Evolutionary conservation across 2,113 vertebrate species (phyloP), one percentile per base, ranked within the genome.

Genomic region (Pleuronectes platessa): DNA sequence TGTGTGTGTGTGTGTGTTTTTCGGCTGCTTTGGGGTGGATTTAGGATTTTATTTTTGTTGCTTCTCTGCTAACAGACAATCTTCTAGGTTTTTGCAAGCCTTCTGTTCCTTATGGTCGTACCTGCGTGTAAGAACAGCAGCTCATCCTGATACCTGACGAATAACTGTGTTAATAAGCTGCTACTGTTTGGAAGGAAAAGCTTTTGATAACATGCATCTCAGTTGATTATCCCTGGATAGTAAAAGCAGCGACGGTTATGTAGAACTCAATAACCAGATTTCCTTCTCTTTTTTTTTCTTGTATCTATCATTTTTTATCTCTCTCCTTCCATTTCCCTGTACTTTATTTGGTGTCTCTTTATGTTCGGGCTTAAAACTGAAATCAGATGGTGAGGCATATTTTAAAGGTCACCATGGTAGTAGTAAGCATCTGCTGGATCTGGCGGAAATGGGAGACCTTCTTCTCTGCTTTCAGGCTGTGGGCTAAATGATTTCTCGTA

Each of bases 371-470:
- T 89, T 84, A 68, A 86, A 90, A 68, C 61, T 78, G 61, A 89
- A 89, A 82, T 93, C 90, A 90, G 88, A 90, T 81, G 88, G 87
- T 71, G 88, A 90, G 83, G 83, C 90, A 83, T 88, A 87, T 92
- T 92, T 84, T 91, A 92, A 93, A 93, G 93, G 90, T 91, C 93
- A 92, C 71, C 37, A 9, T 86, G 62, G 68, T 76, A 54, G 78
- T 78, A 77, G 79, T 74, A 73, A 81, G 76, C 79, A 83, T 89
- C 89, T 88, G 91, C 73, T 87, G 73, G 69, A 88, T 71, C 83
- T 88, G 83, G 77, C 82, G 82, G 78, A 76, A 76, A 77, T 7
- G 61, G 56, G 69, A 83, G 75, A 80, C 70, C 74, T 83, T 69
- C 75, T 45, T 58, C 42, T 66, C 37, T 79, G 76, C 72, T 76